Evolutionary conservation across 2,797 vertebrate genomes (phyloP).

Genomic region (Cryptoprocta ferox): DNA sequence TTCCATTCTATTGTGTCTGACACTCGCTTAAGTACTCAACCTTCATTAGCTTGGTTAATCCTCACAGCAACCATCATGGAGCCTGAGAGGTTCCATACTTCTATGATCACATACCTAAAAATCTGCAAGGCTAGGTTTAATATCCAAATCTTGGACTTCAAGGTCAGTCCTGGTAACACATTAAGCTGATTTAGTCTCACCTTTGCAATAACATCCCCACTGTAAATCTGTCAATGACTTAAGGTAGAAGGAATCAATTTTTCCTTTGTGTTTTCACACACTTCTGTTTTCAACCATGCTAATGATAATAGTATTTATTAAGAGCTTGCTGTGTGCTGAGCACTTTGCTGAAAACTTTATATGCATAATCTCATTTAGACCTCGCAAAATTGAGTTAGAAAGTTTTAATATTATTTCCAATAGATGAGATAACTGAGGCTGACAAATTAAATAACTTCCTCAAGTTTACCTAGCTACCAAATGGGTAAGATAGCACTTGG

Average conservation of each 20-base stretch:
- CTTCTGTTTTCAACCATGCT: constrained; percentile 26
- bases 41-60: not conserved
- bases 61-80: not conserved
- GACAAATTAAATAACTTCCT: constrained; percentile 2
- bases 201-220: constrained; percentile 14
- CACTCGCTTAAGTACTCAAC: not conserved
- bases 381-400: constrained; percentile 7
- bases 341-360: not conserved
- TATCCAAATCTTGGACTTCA: not conserved
- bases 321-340: not conserved
- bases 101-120: not conserved
- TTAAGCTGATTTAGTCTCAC: not conserved
- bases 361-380: not conserved
- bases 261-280: not conserved
- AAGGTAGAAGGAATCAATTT: not conserved
- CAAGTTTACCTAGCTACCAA: not conserved
- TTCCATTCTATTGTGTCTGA: not conserved
- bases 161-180: not conserved
- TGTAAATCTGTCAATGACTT: not conserved
- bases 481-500: not conserved
- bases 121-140: constrained; percentile 4
- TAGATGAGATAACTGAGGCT: not conserved
- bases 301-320: not conserved
- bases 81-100: not conserved
- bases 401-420: constrained; percentile 18